These are phyloP conservation scores for Burhinus oedicnemus DNA, from an alignment of 2,113 vertebrate species.

Conservation along the genomic window DNA sequence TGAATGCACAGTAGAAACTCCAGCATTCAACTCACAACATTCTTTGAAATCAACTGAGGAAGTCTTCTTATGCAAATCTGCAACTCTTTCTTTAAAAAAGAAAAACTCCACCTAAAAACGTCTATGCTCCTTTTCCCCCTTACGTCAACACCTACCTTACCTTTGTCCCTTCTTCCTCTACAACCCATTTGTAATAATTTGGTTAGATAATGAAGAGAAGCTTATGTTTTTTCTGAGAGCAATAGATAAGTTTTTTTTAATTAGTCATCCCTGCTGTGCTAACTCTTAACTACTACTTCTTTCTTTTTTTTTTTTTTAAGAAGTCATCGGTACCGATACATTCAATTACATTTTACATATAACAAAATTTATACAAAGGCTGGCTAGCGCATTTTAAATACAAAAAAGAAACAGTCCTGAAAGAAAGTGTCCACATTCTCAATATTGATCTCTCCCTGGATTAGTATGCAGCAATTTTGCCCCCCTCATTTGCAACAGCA, in stretches of 20 bases:
- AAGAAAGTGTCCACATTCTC: not conserved
- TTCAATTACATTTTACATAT: not conserved
- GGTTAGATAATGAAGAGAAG: not conserved
- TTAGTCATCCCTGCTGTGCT: not conserved
- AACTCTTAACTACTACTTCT: not conserved
- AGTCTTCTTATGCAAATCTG: not conserved
- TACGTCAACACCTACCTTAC: not conserved
- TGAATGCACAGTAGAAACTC: not conserved
- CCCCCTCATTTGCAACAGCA: not conserved
- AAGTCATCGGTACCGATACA: not conserved
- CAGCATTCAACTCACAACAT: not conserved
- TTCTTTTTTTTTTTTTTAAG: not conserved
- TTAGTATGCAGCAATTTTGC: not conserved
- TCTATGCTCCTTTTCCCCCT: not conserved
- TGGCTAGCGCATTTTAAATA: not conserved
- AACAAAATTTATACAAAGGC: not conserved
- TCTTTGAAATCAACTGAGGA: not conserved
- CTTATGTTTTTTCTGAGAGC: not conserved
- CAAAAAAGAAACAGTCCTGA: not conserved
- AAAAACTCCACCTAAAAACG: not conserved
- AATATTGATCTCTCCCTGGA: not conserved
- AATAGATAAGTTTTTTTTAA: not conserved
- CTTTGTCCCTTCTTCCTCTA: not conserved
- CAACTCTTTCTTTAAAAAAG: not conserved
- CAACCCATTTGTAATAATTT: not conserved